phyloP scores from a whole-genome alignment of 2,797 vertebrate species.

The Serranus cabrilla region DNA sequence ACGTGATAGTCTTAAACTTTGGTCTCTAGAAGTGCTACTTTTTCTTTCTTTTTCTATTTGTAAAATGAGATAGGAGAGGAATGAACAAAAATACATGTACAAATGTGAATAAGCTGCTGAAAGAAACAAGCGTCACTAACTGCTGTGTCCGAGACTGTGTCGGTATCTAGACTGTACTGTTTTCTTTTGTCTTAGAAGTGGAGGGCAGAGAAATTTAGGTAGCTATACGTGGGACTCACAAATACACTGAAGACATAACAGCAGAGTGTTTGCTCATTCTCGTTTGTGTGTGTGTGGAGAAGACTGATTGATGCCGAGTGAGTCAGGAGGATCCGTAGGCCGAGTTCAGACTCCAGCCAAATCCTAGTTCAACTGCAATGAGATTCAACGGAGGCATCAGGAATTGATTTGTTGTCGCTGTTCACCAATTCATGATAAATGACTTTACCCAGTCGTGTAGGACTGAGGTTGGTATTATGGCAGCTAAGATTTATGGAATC shows the following conservation, averaged over 20 bases:
- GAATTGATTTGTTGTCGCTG: constrained; percentile 64
- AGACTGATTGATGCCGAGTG: constrained; percentile 52
- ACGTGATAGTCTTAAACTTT: constrained; percentile 80
- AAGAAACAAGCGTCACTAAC: constrained; percentile 68
- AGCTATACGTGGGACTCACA: constrained; percentile 44
- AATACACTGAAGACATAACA: constrained; percentile 54
- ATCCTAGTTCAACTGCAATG: constrained; percentile 64
- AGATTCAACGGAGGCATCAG: constrained; percentile 58
- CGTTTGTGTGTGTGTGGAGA: constrained; percentile 35
- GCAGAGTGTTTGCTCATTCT: constrained; percentile 55
- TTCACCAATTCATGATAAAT: constrained; percentile 68
- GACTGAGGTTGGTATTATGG: constrained; percentile 68
- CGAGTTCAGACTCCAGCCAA: constrained; percentile 46
- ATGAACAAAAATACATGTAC: constrained; percentile 77
- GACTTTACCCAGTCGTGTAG: constrained; percentile 40
- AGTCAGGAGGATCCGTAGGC: constrained; percentile 47
- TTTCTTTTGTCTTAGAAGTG: constrained; percentile 57
- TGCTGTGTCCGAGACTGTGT: constrained; percentile 75
- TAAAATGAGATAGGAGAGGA: constrained; percentile 75
- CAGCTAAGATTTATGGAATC: constrained; percentile 75
- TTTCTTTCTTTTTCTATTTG: constrained; percentile 53
- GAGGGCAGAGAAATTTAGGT: constrained; percentile 40
- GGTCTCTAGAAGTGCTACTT: constrained; percentile 81
- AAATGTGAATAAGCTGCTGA: constrained; percentile 83
- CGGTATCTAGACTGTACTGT: constrained; percentile 63